phyloP scores from a whole-genome alignment of 2,797 vertebrate genomes.

The Melanotaenia boesemani region DNA sequence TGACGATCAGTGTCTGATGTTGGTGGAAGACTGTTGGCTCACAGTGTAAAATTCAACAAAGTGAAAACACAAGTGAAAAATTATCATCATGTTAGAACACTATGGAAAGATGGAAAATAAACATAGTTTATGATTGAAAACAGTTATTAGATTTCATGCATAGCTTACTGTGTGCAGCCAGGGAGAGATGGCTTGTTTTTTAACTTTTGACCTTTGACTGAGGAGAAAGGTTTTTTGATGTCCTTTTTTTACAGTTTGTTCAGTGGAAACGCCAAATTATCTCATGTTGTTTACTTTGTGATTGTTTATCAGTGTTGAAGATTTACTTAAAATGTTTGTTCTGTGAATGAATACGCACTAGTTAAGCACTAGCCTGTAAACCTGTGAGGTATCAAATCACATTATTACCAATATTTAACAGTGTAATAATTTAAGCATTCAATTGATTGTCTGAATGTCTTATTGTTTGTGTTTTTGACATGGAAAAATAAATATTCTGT shows the following conservation, averaged over 20 bases:
- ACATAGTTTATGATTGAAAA: background rate
- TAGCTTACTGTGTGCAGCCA: background rate
- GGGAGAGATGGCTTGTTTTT: background rate
- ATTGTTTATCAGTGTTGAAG: background rate
- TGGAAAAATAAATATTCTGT: slow-evolving; percentile 26
- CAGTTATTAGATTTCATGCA: background rate
- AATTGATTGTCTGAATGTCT: slow-evolving; percentile 24
- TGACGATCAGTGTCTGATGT: too few relatives aligned
- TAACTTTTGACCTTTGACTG: slow-evolving; percentile 1
- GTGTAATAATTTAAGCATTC: slow-evolving; percentile 18
- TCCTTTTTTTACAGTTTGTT: background rate
- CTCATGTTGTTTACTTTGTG: background rate
- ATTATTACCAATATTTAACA: slow-evolving; percentile 18
- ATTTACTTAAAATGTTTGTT: background rate
- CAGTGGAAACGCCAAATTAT: background rate
- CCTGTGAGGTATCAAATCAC: background rate
- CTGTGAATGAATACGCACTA: too few relatives aligned
- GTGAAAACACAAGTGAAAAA: too few relatives aligned
- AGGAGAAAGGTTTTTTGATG: background rate
- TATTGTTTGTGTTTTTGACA: slow-evolving; percentile 45
- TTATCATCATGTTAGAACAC: too few relatives aligned
- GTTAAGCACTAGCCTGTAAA: background rate
- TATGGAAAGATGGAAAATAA: background rate
- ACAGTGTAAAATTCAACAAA: too few relatives aligned
- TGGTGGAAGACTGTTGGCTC: too few relatives aligned